Evolutionary conservation across 2,113 vertebrate genomes (phyloP), one percentile per base, ranked within the genome.

Genomic region (Siniperca knerii): DNA sequence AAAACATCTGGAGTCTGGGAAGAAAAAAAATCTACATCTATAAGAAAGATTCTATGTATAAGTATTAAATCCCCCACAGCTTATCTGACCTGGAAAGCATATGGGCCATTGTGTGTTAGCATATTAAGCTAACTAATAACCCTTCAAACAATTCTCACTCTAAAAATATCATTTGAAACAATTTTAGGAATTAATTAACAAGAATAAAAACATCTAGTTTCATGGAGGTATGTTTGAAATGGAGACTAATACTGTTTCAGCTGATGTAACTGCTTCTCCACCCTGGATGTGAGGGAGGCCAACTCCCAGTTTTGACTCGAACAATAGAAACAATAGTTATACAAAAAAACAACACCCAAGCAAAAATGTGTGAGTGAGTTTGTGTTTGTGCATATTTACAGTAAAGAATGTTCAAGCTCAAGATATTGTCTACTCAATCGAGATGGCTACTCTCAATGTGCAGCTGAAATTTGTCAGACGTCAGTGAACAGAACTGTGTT

Each of bases 231-330:
- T 60, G 42, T 65, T 42, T 70, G 52, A 54, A 69, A 57, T 62
- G 33, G 61, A 77, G 61, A 46, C 25, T 35, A 77, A 89, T 21
- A 79, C 16, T 54, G 21, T 21, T 86, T 13, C 21, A 75, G 67
- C 37, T 93, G 91, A 93, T 67, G 92, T 83, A 90, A 94, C 37
- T 61, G 61, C 65, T 35, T 67, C 91, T 90, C 91, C 93, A 80
- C 91, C 93, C 88, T 90, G 75, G 55, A 82, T 57, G 55, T 52
- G 46, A 77, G 60, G 61, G 77, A 90, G 79, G 70, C 52, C 81
- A 86, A 89, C 87, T 89, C 88, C 89, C 82, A 62, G 70, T 80
- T 80, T 77, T 82, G 77, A 86, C 81, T 76, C 21, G 77, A 85
- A 89, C 88, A 87, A 89, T 69, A 79, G 78, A 79, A 85, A 89